Conservation (phyloP, 2,888 invertebrate genomes). For the Cosmia trapezina region DNA sequence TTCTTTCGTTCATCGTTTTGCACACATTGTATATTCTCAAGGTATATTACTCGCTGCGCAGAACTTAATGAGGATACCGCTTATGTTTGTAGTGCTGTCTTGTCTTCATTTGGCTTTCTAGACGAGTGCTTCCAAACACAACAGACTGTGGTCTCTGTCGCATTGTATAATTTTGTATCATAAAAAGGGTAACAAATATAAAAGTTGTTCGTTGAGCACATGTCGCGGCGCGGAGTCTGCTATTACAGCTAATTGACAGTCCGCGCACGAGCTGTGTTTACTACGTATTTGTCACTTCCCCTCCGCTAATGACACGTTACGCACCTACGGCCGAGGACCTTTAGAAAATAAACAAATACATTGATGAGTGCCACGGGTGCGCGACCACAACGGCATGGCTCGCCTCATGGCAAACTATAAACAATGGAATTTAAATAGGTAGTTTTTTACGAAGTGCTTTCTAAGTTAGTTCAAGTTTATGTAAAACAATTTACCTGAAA, state of each 20-base stretch:
- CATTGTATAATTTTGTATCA: slow-evolving; percentile 81
- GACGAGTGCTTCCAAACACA: slow-evolving; percentile 49
- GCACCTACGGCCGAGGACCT: slow-evolving; percentile 72
- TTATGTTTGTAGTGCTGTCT: slow-evolving; percentile 40
- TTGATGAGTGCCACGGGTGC: slow-evolving; percentile 59
- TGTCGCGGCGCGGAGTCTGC: slow-evolving; percentile 80
- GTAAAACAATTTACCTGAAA: slow-evolving; percentile 17
- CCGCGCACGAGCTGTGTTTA: slow-evolving; percentile 81
- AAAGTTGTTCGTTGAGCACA: slow-evolving; percentile 83
- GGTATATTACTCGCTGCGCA: slow-evolving; percentile 19
- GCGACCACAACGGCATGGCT: slow-evolving; percentile 55
- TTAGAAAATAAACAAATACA: slow-evolving; percentile 79
- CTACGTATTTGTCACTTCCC: slow-evolving; percentile 87
- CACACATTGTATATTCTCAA: slow-evolving; percentile 41
- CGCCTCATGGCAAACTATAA: slow-evolving; percentile 50
- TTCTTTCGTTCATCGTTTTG: slow-evolving; percentile 38
- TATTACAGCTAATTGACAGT: slow-evolving; percentile 87
- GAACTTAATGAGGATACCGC: slow-evolving; percentile 47
- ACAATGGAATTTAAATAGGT: slow-evolving; percentile 36
- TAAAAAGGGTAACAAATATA: slow-evolving; percentile 85
- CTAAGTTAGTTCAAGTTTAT: slow-evolving; percentile 13
- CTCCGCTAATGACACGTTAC: slow-evolving; percentile 83
- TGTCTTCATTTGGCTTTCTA: slow-evolving; percentile 53
- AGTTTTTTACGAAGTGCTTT: slow-evolving; percentile 7
- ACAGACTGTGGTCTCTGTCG: slow-evolving; percentile 29